Conservation (phyloP, 2,797 vertebrate species). For the Stomatorhinus walkeri region DNA sequence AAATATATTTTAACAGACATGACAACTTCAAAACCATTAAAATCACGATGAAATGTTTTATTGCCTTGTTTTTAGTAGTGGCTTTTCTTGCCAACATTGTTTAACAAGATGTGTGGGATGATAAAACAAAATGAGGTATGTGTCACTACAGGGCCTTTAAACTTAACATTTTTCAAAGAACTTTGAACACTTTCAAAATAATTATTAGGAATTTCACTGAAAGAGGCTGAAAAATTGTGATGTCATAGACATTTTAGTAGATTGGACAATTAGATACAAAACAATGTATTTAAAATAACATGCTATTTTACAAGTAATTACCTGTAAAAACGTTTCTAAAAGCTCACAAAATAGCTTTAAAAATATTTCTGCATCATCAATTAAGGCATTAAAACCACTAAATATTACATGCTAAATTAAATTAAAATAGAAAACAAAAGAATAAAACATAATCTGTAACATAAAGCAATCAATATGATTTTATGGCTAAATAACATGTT, state of each 20-base stretch:
- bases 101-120: too few species aligned
- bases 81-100: neutral
- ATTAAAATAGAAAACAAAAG: conserved; percentile 17
- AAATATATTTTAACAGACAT: neutral
- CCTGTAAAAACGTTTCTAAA: conserved; percentile 13
- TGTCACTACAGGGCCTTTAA: neutral
- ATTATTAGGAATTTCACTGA: neutral
- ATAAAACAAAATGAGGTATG: conserved; percentile 12
- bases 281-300: neutral
- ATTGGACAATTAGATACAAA: conserved; percentile 18
- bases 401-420: conserved; percentile 14
- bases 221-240: neutral
- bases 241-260: neutral
- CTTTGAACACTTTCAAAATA: conserved; percentile 9
- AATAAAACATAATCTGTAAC: conserved; percentile 5
- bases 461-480: conserved; percentile 12
- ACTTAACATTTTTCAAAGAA: neutral
- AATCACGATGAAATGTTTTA: conserved; percentile 3
- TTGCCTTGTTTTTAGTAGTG: conserved; percentile 16
- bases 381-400: conserved; percentile 4
- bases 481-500: conserved; percentile 18
- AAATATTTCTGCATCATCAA: conserved; percentile 15
- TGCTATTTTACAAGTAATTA: conserved; percentile 21
- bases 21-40: neutral
- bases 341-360: conserved; percentile 20